Conservation (phyloP, 2,113 vertebrate species). For the Heterochromis multidens region DNA sequence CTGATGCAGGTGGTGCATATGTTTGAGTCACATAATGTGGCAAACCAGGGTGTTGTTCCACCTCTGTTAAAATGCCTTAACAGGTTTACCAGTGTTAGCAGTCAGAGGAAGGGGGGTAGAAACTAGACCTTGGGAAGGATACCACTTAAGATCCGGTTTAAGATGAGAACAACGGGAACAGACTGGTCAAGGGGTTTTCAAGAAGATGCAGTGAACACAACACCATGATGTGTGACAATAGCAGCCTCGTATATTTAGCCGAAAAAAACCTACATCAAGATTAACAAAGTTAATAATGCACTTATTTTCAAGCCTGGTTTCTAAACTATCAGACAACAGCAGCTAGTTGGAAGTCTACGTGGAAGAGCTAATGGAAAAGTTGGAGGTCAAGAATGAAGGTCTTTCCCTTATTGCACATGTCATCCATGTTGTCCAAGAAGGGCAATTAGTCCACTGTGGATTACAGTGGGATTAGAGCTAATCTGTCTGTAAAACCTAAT, state of each 20-base stretch:
- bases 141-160: background rate
- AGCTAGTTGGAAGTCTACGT: too few species aligned
- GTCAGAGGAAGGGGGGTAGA: background rate
- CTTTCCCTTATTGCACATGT: background rate
- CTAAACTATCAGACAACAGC: background rate
- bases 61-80: background rate
- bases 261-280: background rate
- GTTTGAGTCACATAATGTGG: background rate
- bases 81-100: constrained; percentile 17
- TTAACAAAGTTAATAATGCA: background rate
- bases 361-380: background rate
- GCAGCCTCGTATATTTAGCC: background rate
- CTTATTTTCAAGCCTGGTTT: background rate
- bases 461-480: constrained; percentile 58
- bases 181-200: background rate
- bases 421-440: constrained; percentile 6
- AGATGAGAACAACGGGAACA: background rate
- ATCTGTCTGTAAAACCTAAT: constrained; percentile 58
- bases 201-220: background rate
- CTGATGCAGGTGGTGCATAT: background rate
- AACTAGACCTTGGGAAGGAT: background rate
- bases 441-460: constrained; percentile 37
- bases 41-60: background rate
- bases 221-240: background rate
- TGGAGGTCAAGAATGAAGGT: background rate